Conservation (phyloP, 1,140 invertebrate species). For the Sminthurides bifidus region DNA sequence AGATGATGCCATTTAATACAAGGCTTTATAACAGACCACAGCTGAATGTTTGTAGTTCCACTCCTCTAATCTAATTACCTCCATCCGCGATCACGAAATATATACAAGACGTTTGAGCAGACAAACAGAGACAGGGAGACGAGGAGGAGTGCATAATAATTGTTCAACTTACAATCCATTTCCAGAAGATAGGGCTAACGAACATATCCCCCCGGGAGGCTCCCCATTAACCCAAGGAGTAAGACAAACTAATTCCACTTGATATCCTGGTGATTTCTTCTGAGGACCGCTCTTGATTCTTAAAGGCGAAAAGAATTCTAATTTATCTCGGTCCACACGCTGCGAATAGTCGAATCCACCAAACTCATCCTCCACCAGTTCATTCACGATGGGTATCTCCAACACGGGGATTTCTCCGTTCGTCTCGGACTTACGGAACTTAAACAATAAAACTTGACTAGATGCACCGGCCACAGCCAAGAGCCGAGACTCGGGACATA, state of each 20-base stretch:
- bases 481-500: slow-evolving; percentile 84
- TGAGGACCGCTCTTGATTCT: slow-evolving; percentile 62
- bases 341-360: slow-evolving; percentile 26
- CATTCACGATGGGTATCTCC: slow-evolving; percentile 77
- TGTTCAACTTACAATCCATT: slow-evolving; percentile 67
- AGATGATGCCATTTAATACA: too few relatives aligned
- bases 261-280: slow-evolving; percentile 79
- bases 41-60: background rate
- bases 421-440: slow-evolving; percentile 82
- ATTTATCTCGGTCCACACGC: slow-evolving; percentile 4
- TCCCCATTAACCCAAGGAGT: slow-evolving; percentile 68
- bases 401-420: slow-evolving; percentile 72
- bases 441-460: slow-evolving; percentile 87
- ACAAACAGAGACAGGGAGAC: background rate
- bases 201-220: slow-evolving; percentile 67
- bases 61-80: background rate
- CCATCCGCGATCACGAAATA: too few relatives aligned
- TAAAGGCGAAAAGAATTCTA: slow-evolving; percentile 45
- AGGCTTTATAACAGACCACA: too few relatives aligned
- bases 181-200: slow-evolving; percentile 84
- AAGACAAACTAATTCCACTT: slow-evolving; percentile 86
- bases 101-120: background rate
- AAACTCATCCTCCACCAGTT: slow-evolving; percentile 56
- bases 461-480: slow-evolving; percentile 78
- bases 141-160: background rate